Evolutionary conservation across 2,113 vertebrate species (phyloP).

Genomic region (Opisthocomus hoazin): DNA sequence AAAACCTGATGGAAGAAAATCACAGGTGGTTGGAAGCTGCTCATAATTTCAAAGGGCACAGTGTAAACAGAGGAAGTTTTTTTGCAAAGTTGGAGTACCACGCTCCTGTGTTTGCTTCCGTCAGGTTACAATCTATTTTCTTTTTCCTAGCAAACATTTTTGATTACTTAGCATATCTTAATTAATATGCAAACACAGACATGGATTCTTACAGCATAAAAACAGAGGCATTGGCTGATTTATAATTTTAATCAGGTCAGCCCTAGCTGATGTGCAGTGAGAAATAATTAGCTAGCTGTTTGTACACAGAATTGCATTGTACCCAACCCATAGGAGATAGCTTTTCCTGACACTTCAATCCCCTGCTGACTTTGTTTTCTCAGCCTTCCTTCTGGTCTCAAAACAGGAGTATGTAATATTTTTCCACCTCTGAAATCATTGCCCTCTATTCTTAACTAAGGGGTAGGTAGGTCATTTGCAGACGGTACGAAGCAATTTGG

Average conservation of each 20-base stretch:
- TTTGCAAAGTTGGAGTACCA: not conserved
- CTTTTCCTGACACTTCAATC: slow-evolving; percentile 20
- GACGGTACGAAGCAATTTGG: not conserved
- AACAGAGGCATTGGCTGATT: slow-evolving; percentile 47
- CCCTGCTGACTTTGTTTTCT: slow-evolving; percentile 27
- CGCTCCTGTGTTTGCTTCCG: not conserved
- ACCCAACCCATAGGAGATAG: not conserved
- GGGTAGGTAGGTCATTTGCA: not conserved
- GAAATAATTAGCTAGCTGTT: slow-evolving; percentile 58
- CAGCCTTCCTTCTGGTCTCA: not conserved
- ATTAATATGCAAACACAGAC: slow-evolving; percentile 34
- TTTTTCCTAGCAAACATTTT: not conserved
- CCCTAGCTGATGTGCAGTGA: slow-evolving; percentile 36
- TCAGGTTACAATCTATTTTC: not conserved
- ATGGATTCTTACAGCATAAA: slow-evolving; percentile 4
- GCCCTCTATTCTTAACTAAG: not conserved
- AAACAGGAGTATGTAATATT: not conserved
- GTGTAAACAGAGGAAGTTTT: not conserved
- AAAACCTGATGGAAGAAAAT: not conserved
- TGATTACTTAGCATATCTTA: slow-evolving; percentile 26
- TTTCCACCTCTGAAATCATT: not conserved
- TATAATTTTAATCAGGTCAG: slow-evolving; percentile 66
- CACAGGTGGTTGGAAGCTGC: not conserved
- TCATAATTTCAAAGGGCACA: not conserved
- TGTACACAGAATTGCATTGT: slow-evolving; percentile 21